phyloP scores from a whole-genome alignment of 2,113 vertebrate genomes.

The Rhineura floridana region DNA sequence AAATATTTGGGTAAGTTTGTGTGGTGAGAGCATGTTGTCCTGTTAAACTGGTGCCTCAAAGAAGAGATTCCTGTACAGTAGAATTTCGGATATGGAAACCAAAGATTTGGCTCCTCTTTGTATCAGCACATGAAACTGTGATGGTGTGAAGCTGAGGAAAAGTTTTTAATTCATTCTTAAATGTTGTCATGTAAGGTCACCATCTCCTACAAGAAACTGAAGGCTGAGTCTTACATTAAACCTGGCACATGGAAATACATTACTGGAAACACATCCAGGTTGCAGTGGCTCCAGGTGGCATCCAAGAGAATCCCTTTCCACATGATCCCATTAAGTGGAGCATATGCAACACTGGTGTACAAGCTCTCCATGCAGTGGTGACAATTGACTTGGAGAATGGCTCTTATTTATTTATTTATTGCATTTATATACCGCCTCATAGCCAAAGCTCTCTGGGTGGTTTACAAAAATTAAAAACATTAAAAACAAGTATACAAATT shows the following conservation, averaged over 20 bases:
- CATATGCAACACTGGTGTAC: neutral
- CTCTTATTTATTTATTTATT: no score
- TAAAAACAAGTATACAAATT: no score
- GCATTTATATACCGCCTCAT: no score
- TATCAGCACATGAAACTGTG: neutral
- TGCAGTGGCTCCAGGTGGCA: neutral
- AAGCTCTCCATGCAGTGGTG: neutral
- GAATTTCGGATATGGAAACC: neutral
- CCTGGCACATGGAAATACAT: neutral
- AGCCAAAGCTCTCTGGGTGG: no score
- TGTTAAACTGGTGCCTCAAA: neutral
- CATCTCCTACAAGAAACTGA: neutral
- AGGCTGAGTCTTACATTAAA: neutral
- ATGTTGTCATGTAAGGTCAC: neutral
- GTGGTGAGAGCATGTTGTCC: constrained; percentile 6
- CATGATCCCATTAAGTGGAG: neutral
- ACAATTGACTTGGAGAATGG: neutral
- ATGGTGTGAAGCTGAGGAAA: neutral
- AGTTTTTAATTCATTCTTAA: neutral
- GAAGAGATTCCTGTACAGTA: neutral
- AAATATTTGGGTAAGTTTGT: neutral
- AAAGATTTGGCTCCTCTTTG: neutral
- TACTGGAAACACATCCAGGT: no score
- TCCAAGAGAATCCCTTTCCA: neutral
- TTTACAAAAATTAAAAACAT: no score